A percentile compares a stretch with the other conserved stretches of the same genome.
Evolutionary conservation across 2,113 vertebrate genomes (phyloP).

Genomic region (Oncorhynchus keta): DNA sequence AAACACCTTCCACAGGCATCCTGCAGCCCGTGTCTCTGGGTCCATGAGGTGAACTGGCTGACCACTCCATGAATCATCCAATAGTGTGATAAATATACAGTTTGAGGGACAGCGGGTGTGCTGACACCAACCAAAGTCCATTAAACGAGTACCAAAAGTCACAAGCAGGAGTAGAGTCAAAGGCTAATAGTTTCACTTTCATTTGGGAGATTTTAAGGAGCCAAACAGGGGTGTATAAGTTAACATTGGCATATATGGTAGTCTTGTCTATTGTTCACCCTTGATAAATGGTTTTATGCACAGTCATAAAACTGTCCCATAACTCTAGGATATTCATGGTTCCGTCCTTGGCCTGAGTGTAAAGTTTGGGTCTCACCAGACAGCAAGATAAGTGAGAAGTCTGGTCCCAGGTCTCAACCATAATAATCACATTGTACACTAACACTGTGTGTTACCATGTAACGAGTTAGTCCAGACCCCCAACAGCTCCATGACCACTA

Average conservation of each 20-base stretch:
- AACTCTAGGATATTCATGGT: slow-evolving; percentile 65
- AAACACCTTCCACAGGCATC: slow-evolving; percentile 32
- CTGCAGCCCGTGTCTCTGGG: slow-evolving; percentile 16
- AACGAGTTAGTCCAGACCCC: slow-evolving; percentile 67
- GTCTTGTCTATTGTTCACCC: slow-evolving; percentile 34
- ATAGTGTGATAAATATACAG: slow-evolving; percentile 48
- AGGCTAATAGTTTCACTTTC: slow-evolving; percentile 33
- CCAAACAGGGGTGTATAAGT: slow-evolving; percentile 24
- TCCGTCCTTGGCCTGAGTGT: slow-evolving; percentile 27
- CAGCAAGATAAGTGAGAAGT: slow-evolving; percentile 63
- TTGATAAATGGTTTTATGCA: slow-evolving; percentile 61
- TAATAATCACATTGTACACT: slow-evolving; percentile 61
- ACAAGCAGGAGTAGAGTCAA: slow-evolving; percentile 23
- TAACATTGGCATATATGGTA: slow-evolving; percentile 22
- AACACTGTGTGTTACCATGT: slow-evolving; percentile 46
- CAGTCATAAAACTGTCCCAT: slow-evolving; percentile 68
- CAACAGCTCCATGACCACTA: slow-evolving; percentile 25
- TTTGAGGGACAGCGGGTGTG: slow-evolving; percentile 24
- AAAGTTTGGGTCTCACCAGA: slow-evolving; percentile 57
- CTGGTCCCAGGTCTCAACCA: slow-evolving; percentile 62
- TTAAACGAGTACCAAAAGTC: slow-evolving; percentile 54
- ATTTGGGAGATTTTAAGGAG: slow-evolving; percentile 34
- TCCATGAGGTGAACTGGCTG: slow-evolving; percentile 1
- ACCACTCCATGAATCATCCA: slow-evolving; percentile 43
- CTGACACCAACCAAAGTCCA: not conserved